phyloP scores from a whole-genome alignment of 1,140 invertebrate species.

The Lineus longissimus region DNA sequence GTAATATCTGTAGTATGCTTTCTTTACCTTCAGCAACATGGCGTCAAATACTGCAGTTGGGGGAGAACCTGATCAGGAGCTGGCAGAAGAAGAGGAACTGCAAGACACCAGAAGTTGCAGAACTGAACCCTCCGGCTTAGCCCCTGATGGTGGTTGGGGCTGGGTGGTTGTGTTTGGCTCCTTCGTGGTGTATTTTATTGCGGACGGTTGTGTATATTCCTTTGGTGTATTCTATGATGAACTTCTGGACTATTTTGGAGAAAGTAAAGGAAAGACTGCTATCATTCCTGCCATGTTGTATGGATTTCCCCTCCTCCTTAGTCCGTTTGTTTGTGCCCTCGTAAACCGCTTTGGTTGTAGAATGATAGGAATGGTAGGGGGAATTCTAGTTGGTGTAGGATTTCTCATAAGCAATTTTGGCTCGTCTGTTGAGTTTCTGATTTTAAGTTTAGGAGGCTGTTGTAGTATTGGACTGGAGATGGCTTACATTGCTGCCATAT shows the following conservation, averaged over 20 bases:
- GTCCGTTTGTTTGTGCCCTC: slow-evolving; percentile 75
- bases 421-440: slow-evolving; percentile 56
- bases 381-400: slow-evolving; percentile 49
- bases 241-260: slow-evolving; percentile 11
- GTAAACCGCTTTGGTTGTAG: slow-evolving; percentile 57
- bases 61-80: no score
- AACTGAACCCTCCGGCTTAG: slow-evolving; percentile 10
- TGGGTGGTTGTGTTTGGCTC: slow-evolving; percentile 91
- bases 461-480: slow-evolving; percentile 77
- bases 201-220: slow-evolving; percentile 68
- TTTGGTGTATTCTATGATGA: slow-evolving; percentile 30
- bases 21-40: no score
- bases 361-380: background rate
- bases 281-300: slow-evolving; percentile 2
- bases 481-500: slow-evolving; percentile 67
- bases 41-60: no score
- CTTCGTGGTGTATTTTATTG: slow-evolving; percentile 94
- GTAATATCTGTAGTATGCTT: no score
- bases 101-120: no score
- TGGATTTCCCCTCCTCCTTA: slow-evolving; percentile 59
- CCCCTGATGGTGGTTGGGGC: slow-evolving; percentile 64
- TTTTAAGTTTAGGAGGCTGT: slow-evolving; percentile 76
- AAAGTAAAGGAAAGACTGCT: background rate
- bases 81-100: no score
- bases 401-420: slow-evolving; percentile 4